A percentile compares a stretch with the other conserved stretches of the same genome.
Evolutionary conservation across 2,113 vertebrate species (phyloP).

Genomic region (Isichthys henryi): DNA sequence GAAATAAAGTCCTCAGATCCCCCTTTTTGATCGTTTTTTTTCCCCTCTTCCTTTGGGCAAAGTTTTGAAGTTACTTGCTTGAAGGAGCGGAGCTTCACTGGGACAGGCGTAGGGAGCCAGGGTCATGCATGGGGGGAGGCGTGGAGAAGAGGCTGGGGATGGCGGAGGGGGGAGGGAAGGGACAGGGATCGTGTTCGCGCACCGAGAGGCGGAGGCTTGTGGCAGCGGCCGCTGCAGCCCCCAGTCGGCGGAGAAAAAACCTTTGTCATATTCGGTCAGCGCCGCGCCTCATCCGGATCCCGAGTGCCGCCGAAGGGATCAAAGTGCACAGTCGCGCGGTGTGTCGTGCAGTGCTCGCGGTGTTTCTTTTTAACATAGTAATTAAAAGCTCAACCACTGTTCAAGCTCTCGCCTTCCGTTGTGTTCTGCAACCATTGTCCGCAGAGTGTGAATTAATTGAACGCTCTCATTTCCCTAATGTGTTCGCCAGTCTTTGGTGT

Average conservation of each 20-base stretch:
- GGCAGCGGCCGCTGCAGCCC: constrained; percentile 30
- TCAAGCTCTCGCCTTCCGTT: not conserved
- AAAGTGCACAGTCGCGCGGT: not conserved
- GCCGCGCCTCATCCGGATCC: not conserved
- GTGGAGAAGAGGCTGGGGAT: constrained; percentile 32
- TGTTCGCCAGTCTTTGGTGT: not conserved
- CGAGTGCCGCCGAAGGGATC: not conserved
- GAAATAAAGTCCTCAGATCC: constrained; percentile 25
- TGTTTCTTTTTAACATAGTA: not conserved
- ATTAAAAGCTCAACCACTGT: not conserved
- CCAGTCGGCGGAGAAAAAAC: not conserved
- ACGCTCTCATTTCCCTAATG: not conserved
- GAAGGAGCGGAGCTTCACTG: constrained; percentile 27
- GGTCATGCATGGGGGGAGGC: constrained; percentile 34
- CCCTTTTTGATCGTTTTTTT: not conserved
- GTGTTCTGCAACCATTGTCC: not conserved
- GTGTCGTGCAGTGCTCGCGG: not conserved
- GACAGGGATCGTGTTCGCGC: constrained; percentile 34
- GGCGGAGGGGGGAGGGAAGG: constrained; percentile 22
- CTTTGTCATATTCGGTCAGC: not conserved
- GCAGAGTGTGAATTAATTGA: not conserved
- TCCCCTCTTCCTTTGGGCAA: constrained; percentile 11
- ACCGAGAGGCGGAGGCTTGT: constrained; percentile 51
- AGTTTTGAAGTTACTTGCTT: constrained; percentile 26
- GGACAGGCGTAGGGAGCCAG: constrained; percentile 29